Base-by-base conservation (phyloP, 2,113 vertebrate species). In the Microcebus griseorufus region DNA sequence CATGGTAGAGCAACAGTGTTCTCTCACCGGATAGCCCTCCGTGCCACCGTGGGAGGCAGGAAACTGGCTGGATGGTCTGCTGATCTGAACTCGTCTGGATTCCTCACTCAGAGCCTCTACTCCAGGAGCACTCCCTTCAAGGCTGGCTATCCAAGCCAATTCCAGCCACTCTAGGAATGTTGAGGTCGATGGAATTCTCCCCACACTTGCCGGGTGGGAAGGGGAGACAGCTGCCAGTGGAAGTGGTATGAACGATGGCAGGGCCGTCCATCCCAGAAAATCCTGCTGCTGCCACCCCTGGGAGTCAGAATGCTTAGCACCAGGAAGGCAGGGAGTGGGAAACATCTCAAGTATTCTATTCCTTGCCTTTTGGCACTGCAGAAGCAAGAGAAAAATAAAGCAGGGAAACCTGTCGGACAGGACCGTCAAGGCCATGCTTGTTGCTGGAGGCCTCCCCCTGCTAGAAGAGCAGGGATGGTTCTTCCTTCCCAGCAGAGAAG, bases 351-450 rank as follows among this genome's bases (percentile, higher is more conserved):
- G 93, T 69, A 92, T 81, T 94, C 84, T 34, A 51, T 81, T 73
- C 75, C 91, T 95, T 42, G 64, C 32, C 55, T 93, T 48, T 70
- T 91, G 85, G 88, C 78, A 18, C 90, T 55, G 27, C 17, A 53
- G 85, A 83, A 69, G 67, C 82, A 45, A 64, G 85, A 94, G 92
- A 62, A 73, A 62, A 73, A 58, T n/a, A 32, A 95, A 82, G 92
- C 48, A 6, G 60, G 72, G 89, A 67, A 97, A 97, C 96, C 96
- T 90, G 93, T 93, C 34, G 18, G 95, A 90, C 96, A 32, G 89
- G 97, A 69, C 76, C 0, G 1, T 87, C 79, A 5, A 67, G 95
- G 75, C 89, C 2, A 23, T 45, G 27, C 18, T n/a, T 5, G 37
- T 12, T n/a, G 89, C 42, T 45, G 5, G 23, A 34, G 37, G 39